Conservation (phyloP, 2,113 vertebrate species). For the Oncorhynchus keta region DNA sequence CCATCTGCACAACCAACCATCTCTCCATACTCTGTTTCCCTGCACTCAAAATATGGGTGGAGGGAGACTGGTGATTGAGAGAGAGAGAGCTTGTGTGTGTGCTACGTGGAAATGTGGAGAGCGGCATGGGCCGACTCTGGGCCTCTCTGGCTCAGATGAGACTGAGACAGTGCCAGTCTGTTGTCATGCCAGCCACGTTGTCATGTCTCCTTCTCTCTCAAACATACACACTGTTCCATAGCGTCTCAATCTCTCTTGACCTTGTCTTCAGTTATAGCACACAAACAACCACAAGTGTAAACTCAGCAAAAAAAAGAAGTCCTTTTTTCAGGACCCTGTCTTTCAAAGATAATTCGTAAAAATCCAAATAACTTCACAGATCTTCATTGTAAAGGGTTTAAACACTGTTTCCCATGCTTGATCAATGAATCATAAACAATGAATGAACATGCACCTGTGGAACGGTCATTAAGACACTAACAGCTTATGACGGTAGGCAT, state of each 20-base stretch:
- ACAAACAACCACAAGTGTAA: not conserved
- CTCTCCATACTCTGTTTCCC: slow-evolving; percentile 22
- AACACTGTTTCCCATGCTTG: not conserved
- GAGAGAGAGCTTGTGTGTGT: not conserved
- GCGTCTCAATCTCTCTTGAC: not conserved
- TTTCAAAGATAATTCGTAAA: no score
- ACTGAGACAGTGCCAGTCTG: slow-evolving; percentile 27
- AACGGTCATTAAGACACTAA: no score
- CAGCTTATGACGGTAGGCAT: no score
- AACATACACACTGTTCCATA: not conserved
- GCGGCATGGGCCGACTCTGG: slow-evolving; percentile 61
- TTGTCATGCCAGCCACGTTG: slow-evolving; percentile 3
- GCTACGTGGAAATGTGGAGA: slow-evolving; percentile 56
- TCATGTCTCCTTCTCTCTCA: no score
- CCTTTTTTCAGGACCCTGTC: no score
- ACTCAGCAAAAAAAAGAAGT: no score
- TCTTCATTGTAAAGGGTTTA: not conserved
- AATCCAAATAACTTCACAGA: no score
- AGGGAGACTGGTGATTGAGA: slow-evolving; percentile 1
- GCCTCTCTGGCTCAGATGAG: slow-evolving; percentile 53
- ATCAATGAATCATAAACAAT: no score
- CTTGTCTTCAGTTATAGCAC: not conserved
- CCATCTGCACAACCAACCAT: slow-evolving; percentile 33
- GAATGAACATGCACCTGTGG: no score
- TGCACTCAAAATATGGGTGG: slow-evolving; percentile 22